Base-by-base conservation (phyloP, 1,140 invertebrate species). In the Cheumatopsyche charites region DNA sequence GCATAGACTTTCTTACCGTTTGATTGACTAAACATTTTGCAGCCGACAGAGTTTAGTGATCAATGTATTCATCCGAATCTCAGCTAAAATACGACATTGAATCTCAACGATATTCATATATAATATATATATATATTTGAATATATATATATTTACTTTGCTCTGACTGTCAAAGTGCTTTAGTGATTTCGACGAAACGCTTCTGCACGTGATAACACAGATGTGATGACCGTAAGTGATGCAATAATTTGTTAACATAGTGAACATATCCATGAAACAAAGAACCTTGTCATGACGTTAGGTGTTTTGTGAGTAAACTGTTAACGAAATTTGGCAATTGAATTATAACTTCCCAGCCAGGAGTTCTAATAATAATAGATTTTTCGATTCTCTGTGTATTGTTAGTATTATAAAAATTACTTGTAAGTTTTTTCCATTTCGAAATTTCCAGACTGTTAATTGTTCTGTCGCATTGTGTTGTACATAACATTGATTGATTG, bases 321-420 rank as follows among this genome's bases (percentile, higher is more conserved):
- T 70, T 67, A 62, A 63, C 63, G 58, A 68, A 68, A 73, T 73
- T 71, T 73, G 71, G 63, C 70, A 66, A 71, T 72, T 70, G 55
- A 70, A 73, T 72, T 65, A 45, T 45, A 43, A 49, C 36, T 68
- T 23, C 42, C n/a, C 63, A 73, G 55, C 66, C 71, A 65, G 58
- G 69, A 73, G 66, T 76, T 72, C 52, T 76, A 76, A 73, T 76
- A n/a, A n/a, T n/a, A 23, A 73, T 73, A 76, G 71, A 76, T 76
- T 76, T 76, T 76, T 76, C 75, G 61, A 76, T 73, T 76, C 75
- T 76, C 75, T 73, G 75, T 76, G 75, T 76, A 76, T 76, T 76
- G 75, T 76, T 76, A 76, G 75, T 72, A 72, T 75, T 72, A 73
- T 63, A 65, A 71, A 74, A 70, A 70, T 65, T 73, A 76, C 66